A percentile compares a stretch with the other conserved stretches of the same genome.
Conservation (phyloP, 92 coral and sea anemone species). For the Epizoanthus illoricatus region DNA sequence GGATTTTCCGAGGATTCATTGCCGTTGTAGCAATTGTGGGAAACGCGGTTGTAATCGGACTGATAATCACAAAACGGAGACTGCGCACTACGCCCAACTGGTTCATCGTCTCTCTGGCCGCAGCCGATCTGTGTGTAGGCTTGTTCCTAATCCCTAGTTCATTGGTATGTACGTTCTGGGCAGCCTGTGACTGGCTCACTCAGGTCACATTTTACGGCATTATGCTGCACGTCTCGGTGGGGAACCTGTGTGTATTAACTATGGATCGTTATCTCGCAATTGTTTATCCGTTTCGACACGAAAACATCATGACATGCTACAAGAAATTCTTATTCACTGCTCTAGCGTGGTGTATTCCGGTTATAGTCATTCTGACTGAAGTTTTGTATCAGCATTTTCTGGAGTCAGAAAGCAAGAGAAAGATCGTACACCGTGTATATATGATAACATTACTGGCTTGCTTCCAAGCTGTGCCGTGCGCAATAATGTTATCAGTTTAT, state of each 20-base stretch:
- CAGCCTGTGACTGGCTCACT: constrained; percentile 42
- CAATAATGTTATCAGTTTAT: constrained; percentile 5
- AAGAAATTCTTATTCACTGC: constrained; percentile 39
- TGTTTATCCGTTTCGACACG: constrained; percentile 60
- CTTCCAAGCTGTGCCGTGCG: constrained; percentile 13
- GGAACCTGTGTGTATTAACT: constrained; percentile 63
- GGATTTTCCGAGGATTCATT: constrained; percentile 58
- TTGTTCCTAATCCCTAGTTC: constrained; percentile 65
- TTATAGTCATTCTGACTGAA: constrained; percentile 22
- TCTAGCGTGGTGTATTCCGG: constrained; percentile 57
- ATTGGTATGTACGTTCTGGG: constrained; percentile 52
- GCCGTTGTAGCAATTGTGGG: constrained; percentile 64
- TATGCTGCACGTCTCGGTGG: constrained; percentile 57
- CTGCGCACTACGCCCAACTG: constrained; percentile 68
- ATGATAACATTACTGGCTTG: not conserved
- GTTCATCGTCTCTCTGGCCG: constrained; percentile 72
- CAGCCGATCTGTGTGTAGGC: constrained; percentile 71
- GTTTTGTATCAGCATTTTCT: not conserved
- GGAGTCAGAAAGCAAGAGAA: not conserved
- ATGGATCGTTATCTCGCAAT: constrained; percentile 69
- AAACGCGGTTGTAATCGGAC: constrained; percentile 59
- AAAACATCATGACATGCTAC: constrained; percentile 45
- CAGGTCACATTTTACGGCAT: constrained; percentile 60
- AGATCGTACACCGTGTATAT: not conserved
- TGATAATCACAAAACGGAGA: constrained; percentile 46